Evolutionary conservation across 2,888 invertebrate genomes (phyloP).

Genomic region (Salpingus planirostris): DNA sequence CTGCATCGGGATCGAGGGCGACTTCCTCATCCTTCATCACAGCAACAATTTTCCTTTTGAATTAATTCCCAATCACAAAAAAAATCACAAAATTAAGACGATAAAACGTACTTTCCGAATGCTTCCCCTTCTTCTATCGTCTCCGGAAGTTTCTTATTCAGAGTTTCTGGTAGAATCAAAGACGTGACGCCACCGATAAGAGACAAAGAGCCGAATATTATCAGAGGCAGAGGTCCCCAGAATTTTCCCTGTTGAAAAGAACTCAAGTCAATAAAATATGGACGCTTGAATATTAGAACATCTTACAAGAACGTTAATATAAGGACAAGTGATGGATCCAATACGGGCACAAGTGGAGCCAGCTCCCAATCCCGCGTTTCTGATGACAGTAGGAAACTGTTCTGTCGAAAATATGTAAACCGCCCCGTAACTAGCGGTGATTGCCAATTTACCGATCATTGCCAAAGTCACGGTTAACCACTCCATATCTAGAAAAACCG

Average conservation of each 20-base stretch:
- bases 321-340: constrained; percentile 54
- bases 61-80: too few relatives aligned
- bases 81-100: too few relatives aligned
- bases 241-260: constrained; percentile 9
- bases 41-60: too few relatives aligned
- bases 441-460: constrained; percentile 64
- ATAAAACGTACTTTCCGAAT: constrained; percentile 48
- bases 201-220: constrained; percentile 42
- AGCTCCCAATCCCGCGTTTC: constrained; percentile 55
- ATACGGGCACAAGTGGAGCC: constrained; percentile 54
- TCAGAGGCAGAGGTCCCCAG: constrained; percentile 13
- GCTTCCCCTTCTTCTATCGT: constrained; percentile 55
- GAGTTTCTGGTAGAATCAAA: constrained; percentile 56
- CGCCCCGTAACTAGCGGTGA: constrained; percentile 65
- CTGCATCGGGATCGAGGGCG: too few relatives aligned
- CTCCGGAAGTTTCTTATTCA: constrained; percentile 56
- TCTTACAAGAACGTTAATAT: constrained; percentile 49
- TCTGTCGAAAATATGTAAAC: constrained; percentile 66
- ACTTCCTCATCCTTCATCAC: too few relatives aligned
- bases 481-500: constrained; percentile 34
- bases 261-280: background rate
- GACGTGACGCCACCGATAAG: constrained; percentile 50
- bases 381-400: constrained; percentile 65
- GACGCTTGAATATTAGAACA: background rate
- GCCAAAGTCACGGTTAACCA: constrained; percentile 53